Percentiles rank a stretch among this genome's conserved stretches.
phyloP scores from a whole-genome alignment of 2,888 invertebrate genomes.

The Amiota communis region DNA sequence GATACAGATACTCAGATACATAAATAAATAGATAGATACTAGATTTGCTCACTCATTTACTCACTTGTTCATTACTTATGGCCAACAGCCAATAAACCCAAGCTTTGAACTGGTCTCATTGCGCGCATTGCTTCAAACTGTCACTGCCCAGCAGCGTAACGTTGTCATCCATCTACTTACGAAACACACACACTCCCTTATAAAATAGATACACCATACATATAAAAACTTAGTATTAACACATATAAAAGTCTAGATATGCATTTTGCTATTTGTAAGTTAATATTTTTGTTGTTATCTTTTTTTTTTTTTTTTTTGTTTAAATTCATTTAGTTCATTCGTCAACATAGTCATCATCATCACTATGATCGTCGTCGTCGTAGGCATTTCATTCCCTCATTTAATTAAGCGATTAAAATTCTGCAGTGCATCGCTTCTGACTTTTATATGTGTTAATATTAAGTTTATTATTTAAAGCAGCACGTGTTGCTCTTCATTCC shows the following conservation, averaged over 20 bases:
- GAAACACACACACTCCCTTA: background rate
- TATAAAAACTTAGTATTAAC: no score
- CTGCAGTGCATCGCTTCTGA: constrained; percentile 69
- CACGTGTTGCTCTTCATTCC: constrained; percentile 62
- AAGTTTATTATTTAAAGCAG: constrained; percentile 73
- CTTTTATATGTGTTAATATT: constrained; percentile 74
- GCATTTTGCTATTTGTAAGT: constrained; percentile 34
- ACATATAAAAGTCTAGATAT: no score
- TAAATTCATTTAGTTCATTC: background rate
- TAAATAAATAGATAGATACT: background rate
- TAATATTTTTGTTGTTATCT: constrained; percentile 41
- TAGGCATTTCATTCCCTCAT: background rate
- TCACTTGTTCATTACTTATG: background rate
- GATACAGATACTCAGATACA: background rate
- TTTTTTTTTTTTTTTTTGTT: constrained; percentile 20
- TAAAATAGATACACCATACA: no score
- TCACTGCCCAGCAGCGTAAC: background rate
- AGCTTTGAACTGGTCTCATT: constrained; percentile 9
- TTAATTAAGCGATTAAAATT: constrained; percentile 73
- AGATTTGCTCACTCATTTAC: background rate
- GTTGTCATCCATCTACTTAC: no score
- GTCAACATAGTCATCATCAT: no score
- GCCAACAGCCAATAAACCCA: constrained; percentile 15
- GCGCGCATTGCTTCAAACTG: background rate
- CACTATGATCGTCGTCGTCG: constrained; percentile 8